Evolutionary conservation across 2,113 vertebrate species (phyloP).

Genomic region (Pseudorasbora parva): DNA sequence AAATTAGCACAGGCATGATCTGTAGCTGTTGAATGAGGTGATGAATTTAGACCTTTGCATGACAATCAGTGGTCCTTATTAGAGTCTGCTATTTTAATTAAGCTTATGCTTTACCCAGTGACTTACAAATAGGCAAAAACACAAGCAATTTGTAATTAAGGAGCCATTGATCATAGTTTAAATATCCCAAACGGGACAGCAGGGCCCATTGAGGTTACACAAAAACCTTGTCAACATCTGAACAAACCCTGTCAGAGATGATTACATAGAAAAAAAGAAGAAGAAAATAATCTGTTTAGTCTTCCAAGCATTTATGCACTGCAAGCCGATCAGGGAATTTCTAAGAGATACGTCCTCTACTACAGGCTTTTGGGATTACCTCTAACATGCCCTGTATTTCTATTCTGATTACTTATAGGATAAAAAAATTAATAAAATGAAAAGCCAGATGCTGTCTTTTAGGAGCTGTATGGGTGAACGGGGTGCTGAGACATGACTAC

Average conservation of each 20-base stretch:
- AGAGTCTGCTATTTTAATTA: background rate
- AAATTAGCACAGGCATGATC: background rate
- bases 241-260: background rate
- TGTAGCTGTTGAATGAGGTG: background rate
- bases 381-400: slow-evolving; percentile 17
- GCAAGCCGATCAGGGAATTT: background rate
- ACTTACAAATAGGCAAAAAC: background rate
- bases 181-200: background rate
- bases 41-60: background rate
- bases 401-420: slow-evolving; percentile 33
- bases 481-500: background rate
- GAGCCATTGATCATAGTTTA: background rate
- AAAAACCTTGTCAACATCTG: background rate
- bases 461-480: background rate
- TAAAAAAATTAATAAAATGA: background rate
- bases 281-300: slow-evolving; percentile 18
- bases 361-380: slow-evolving; percentile 19
- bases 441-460: slow-evolving; percentile 15
- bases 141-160: background rate
- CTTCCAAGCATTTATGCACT: slow-evolving; percentile 8
- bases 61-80: background rate
- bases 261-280: background rate
- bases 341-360: background rate
- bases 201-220: background rate
- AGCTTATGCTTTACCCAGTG: background rate